phyloP scores from a whole-genome alignment of 2,113 vertebrate species.

The Rhinogobius similis region DNA sequence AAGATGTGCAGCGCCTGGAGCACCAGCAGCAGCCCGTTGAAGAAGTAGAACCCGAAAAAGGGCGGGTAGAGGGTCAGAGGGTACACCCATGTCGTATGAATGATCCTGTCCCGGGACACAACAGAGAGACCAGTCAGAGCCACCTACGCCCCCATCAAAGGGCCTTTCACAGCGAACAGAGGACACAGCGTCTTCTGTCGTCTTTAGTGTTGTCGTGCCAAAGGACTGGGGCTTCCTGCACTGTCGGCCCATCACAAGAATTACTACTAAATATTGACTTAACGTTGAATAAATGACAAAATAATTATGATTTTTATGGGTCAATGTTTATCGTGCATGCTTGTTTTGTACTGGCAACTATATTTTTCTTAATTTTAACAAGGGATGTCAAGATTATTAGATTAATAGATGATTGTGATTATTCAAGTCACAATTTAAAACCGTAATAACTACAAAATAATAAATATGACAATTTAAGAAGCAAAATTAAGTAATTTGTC shows the following conservation, averaged over 20 bases:
- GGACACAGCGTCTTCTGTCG: slow-evolving; percentile 46
- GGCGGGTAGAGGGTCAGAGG: slow-evolving; percentile 83
- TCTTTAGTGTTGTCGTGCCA: slow-evolving; percentile 23
- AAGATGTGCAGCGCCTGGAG: slow-evolving; percentile 91
- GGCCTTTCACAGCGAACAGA: slow-evolving; percentile 33
- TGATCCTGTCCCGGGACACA: slow-evolving; percentile 81
- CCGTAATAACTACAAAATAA: too few species aligned
- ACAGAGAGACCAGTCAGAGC: slow-evolving; percentile 63
- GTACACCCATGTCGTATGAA: slow-evolving; percentile 86
- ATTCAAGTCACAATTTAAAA: too few species aligned
- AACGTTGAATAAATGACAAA: too few species aligned
- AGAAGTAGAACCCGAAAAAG: slow-evolving; percentile 95
- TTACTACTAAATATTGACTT: too few species aligned
- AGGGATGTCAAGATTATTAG: too few species aligned
- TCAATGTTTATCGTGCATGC: too few species aligned
- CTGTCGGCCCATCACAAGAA: background rate
- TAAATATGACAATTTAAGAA: too few species aligned
- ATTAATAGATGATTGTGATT: too few species aligned
- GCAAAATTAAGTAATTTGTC: too few species aligned
- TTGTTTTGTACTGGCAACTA: too few species aligned
- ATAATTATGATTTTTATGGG: too few species aligned
- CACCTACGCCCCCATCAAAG: slow-evolving; percentile 48
- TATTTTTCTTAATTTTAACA: too few species aligned
- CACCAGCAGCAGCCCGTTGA: slow-evolving; percentile 87
- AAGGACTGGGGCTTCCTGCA: background rate